Evolutionary conservation across 2,113 vertebrate genomes (phyloP), one percentile per base, ranked within the genome.

Genomic region (Jaculus jaculus): DNA sequence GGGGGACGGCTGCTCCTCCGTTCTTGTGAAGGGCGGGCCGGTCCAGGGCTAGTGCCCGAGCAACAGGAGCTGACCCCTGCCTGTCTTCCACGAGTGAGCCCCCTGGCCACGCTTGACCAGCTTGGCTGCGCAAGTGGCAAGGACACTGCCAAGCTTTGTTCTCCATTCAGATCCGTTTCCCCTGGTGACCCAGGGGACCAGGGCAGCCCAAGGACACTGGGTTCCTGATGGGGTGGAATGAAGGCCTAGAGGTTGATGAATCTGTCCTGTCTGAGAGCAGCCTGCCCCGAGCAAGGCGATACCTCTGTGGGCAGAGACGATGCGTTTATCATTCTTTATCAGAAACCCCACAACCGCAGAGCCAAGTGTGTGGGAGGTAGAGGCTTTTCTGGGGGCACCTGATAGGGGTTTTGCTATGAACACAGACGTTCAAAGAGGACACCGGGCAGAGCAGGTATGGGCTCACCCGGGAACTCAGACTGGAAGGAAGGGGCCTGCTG

Each of bases 121-220:
- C 60, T 32, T 24, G 34, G 87, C 87, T 12, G 11, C 34, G 69
- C 7, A 37, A 63, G 8, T 34, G 32, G 92, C 79, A 71, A 68
- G 47, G 87, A 96, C 78, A 96, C 71, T 82, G 81, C 54, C 12
- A 69, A 58, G 83, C 92, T 95, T 94, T 96, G 95, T 97, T 95
- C 85, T 92, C 93, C 80, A 74, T 72, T 87, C 84, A 93, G 94
- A 94, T 94, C 78, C 37, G 39, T 90, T 95, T 96, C 68, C 88
- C 68, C 71, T 24, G 85, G 82, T 93, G 95, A 94, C 95, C 82
- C 66, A 72, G 84, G 92, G 90, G 95, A 88, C 75, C 75, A 58
- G 86, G 92, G 85, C 90, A 77, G 94, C 61, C 82, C 92, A 75
- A 95, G 96, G 95, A 96, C 92, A 96, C 78, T 24, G 73, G 89